Base-by-base conservation (phyloP, 1,140 invertebrate species). In the Glossosoma conforme region DNA sequence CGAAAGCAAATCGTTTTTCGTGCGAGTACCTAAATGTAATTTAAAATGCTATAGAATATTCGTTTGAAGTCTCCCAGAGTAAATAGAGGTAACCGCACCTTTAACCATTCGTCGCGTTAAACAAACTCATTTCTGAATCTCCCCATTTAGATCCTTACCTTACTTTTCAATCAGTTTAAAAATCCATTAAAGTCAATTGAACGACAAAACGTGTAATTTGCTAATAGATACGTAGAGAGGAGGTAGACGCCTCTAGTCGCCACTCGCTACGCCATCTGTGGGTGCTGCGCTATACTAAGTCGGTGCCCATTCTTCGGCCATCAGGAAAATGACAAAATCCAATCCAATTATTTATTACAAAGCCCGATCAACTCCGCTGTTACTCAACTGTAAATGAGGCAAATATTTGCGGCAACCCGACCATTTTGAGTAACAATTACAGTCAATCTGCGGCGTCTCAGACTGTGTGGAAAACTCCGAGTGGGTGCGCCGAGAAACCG, bases 391-490 rank as follows among this genome's bases (percentile, higher is more conserved):
- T 44, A 55, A 55, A 55, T 55, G 53, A 55, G 44, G 53, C 43
- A 55, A 55, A 55, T 55, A 55, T 55, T 55, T 55, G 53, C 42
- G 53, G 44, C 44, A 55, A 55, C 53, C 53, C 53, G 53, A 45
- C 53, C 53, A 50, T 50, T 54, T 54, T 43, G 32, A 15, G 24
- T 41, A 45, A 55, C 53, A 55, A 55, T 55, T 25, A 43, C 46
- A 44, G 38, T 45, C 53, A 46, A 55, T 49, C 53, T 50, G 45
- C 38, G 41, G 41, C 53, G 50, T 55, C 40, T 44, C 45, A 14
- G 40, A n/a, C n/a, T 21, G 17, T 24, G 44, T 38, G 10, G 19
- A 15, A 44, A 25, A 44, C 18, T 21, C 17, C n/a, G 15, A 33
- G 32, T 33, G 32, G 32, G 32, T 15, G 22, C 11, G 8, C 33